A percentile compares a stretch with the other conserved stretches of the same genome.
Evolutionary conservation across 2,797 vertebrate genomes (phyloP).

Genomic region (Galago senegalensis): DNA sequence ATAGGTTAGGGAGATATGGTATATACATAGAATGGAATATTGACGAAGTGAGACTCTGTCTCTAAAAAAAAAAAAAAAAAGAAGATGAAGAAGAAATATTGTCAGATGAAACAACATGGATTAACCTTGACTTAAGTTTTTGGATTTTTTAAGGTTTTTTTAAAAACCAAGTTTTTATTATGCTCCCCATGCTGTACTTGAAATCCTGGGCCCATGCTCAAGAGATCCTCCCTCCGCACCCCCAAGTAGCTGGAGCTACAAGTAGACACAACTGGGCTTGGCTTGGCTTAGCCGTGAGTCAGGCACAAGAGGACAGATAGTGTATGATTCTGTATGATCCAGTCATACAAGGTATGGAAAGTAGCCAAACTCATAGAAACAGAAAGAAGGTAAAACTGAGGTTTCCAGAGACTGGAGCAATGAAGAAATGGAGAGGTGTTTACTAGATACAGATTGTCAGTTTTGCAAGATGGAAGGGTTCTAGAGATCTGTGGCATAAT

Average conservation of each 20-base stretch:
- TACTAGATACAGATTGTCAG: background rate
- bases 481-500: background rate
- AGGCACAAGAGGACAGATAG: background rate
- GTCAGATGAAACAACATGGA: background rate
- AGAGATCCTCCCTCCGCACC: no score
- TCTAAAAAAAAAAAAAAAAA: no score
- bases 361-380: background rate
- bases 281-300: background rate
- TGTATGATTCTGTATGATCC: background rate
- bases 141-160: no score
- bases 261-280: no score
- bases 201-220: no score
- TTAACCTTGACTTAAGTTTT: background rate
- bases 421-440: background rate
- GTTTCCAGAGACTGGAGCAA: background rate
- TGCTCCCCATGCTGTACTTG: no score
- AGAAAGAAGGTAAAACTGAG: background rate
- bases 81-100: background rate
- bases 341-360: background rate
- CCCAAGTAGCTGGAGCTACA: no score
- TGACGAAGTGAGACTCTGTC: no score
- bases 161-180: no score
- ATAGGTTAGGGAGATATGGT: background rate
- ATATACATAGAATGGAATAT: background rate
- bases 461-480: background rate